Conservation (phyloP, 2,113 vertebrate species). For the Planiliza haematocheilus region DNA sequence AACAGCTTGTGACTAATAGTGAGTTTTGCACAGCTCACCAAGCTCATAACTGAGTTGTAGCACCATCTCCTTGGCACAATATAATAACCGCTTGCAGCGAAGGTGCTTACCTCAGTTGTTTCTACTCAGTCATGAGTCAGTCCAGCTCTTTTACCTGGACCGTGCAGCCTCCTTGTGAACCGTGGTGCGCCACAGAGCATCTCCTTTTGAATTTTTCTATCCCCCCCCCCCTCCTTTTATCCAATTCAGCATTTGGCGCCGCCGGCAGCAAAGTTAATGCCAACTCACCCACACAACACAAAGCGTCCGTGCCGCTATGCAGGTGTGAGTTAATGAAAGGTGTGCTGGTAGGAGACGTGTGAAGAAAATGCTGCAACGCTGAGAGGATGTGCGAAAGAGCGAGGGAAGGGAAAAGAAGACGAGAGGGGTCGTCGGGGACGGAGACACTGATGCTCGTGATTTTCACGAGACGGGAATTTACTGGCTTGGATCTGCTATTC, state of each 20-base stretch:
- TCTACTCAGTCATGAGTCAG: slow-evolving; percentile 36
- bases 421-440: background rate
- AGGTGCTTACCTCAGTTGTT: slow-evolving; percentile 58
- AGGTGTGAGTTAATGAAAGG: slow-evolving; percentile 50
- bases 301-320: slow-evolving; percentile 14
- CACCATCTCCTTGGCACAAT: slow-evolving; percentile 41
- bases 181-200: background rate
- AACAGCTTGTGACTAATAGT: slow-evolving; percentile 51
- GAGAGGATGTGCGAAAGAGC: slow-evolving; percentile 34
- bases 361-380: slow-evolving; percentile 26
- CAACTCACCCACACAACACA: background rate
- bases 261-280: slow-evolving; percentile 17
- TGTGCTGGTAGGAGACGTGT: slow-evolving; percentile 19
- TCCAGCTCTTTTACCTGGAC: slow-evolving; percentile 9
- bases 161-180: slow-evolving; percentile 41
- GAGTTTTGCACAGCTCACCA: slow-evolving; percentile 54
- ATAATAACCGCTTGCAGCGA: slow-evolving; percentile 44
- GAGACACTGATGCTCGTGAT: background rate
- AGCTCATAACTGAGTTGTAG: slow-evolving; percentile 56
- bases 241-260: slow-evolving; percentile 35
- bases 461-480: slow-evolving; percentile 7
- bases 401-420: background rate
- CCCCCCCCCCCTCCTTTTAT: slow-evolving; percentile 23
- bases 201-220: background rate
- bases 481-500: slow-evolving; percentile 41